Evolutionary conservation across 2,797 vertebrate species (phyloP).

Genomic region (Chelidonichthys spinosus): DNA sequence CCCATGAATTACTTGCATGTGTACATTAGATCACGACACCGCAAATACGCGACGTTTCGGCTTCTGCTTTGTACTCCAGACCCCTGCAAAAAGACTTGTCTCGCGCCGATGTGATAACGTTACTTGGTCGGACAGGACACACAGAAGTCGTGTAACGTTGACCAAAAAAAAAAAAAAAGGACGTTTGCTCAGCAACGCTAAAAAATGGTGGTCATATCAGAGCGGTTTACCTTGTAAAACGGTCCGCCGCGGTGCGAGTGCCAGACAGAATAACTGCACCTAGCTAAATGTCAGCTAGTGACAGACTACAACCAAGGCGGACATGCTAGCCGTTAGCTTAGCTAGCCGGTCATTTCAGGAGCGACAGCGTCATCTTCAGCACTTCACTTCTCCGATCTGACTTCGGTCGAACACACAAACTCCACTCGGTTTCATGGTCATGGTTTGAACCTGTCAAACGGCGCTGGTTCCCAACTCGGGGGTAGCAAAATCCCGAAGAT

Average conservation of each 20-base stretch:
- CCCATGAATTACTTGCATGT: slow-evolving; percentile 48
- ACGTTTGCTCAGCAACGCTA: slow-evolving; percentile 21
- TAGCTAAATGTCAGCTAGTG: slow-evolving; percentile 77
- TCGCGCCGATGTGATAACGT: slow-evolving; percentile 69
- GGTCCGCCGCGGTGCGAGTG: slow-evolving; percentile 62
- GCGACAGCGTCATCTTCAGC: slow-evolving; percentile 84
- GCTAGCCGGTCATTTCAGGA: slow-evolving; percentile 81
- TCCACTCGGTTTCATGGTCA: slow-evolving; percentile 65
- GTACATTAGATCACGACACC: slow-evolving; percentile 49
- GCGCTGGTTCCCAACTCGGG: slow-evolving; percentile 33
- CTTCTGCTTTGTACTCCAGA: slow-evolving; percentile 67
- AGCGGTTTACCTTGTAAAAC: slow-evolving; percentile 69
- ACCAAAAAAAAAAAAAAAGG: slow-evolving; percentile 2
- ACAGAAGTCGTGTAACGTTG: slow-evolving; percentile 44
- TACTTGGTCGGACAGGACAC: slow-evolving; percentile 69
- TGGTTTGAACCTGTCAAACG: slow-evolving; percentile 61
- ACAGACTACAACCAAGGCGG: slow-evolving; percentile 76
- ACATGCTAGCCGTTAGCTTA: slow-evolving; percentile 82
- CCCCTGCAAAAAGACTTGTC: slow-evolving; percentile 63
- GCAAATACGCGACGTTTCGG: slow-evolving; percentile 46
- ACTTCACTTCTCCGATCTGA: slow-evolving; percentile 61
- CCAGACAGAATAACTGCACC: slow-evolving; percentile 60
- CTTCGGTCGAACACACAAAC: slow-evolving; percentile 52
- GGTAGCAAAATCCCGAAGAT: slow-evolving; percentile 66
- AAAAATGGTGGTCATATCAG: slow-evolving; percentile 38